Evolutionary conservation across 23 tunicate genomes (phyloP).

Genomic region (Styela clava): DNA sequence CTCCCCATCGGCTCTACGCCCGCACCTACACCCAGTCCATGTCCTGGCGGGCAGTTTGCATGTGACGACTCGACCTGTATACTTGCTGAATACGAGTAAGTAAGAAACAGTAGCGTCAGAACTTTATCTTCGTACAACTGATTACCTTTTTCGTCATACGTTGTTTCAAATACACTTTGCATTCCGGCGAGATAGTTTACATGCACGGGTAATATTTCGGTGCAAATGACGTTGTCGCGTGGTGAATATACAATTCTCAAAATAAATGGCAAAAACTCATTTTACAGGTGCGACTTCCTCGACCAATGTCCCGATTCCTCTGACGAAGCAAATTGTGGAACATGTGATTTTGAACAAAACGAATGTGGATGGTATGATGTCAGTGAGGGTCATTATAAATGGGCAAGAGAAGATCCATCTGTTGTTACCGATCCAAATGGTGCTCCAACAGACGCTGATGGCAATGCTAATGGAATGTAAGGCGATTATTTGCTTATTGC

Average conservation of each 20-base stretch:
- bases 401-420: constrained; percentile 70
- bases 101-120: too few relatives aligned
- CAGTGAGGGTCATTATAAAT: constrained; percentile 76
- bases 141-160: too few relatives aligned
- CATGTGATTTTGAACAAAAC: constrained; percentile 68
- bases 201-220: too few relatives aligned
- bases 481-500: neutral
- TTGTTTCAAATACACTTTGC: too few relatives aligned
- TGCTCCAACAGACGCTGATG: constrained; percentile 75
- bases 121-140: too few relatives aligned
- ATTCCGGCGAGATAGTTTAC: too few relatives aligned
- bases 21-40: constrained; percentile 83
- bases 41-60: constrained; percentile 57
- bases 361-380: constrained; percentile 77
- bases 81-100: constrained; percentile 37
- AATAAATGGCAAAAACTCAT: too few relatives aligned
- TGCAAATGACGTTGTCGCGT: too few relatives aligned
- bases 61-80: constrained; percentile 73
- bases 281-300: constrained; percentile 86
- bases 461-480: constrained; percentile 73
- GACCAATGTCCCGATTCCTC: constrained; percentile 69
- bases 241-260: too few relatives aligned
- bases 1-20: constrained; percentile 87
- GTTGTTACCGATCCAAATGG: constrained; percentile 65
- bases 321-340: constrained; percentile 66